Evolutionary conservation across 64 coral and sea anemone species (phyloP), one percentile per base, ranked within the genome.

Genomic region (Montipora efflorescens): DNA sequence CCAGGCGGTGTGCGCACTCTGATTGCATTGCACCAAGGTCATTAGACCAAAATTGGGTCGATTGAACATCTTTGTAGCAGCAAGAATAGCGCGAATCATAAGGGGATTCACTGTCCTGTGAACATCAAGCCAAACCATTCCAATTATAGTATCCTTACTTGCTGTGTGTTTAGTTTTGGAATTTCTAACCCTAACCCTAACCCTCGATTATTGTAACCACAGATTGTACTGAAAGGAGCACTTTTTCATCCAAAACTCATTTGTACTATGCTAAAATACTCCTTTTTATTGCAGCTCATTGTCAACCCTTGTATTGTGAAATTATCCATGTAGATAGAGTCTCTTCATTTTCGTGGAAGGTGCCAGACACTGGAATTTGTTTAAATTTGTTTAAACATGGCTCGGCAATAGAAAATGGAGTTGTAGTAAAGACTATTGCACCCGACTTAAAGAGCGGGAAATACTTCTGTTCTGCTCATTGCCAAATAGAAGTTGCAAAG

Each of bases 1-100:
- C 52, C 88, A 90, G 88, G 50, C 43, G 88, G 50, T 90, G 88
- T 78, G 21, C 88, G 55, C 76, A 76, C 55, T 90, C 21, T 8
- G 57, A 58, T 79, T 43, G 88, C 88, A 68, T 79, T 64, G 88
- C 75, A 90, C 47, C 11, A 12, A 61, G 88, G 88, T 48, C 5
- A 28, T 66, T 59, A 52, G 13, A 15, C 18, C 22, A 64, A 67
- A 64, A 1, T 23, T 0, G 18, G 88, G 48, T 80, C 21, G 88
- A 79, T 49, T 90, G 28, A 19, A 59, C 75, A 86, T 86, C 82
- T 53, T 14, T 18, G 57, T 59, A 9, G 7, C 11, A 57, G 7
- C 62, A 22, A 48, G 5, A 59, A 6, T 67, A 46, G 44, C 45
- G 52, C 53, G 64, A 47, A 36, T 36, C 36, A 44, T 36, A 87